Conservation (phyloP, 1,140 invertebrate species). For the Temnothorax longispinosus region DNA sequence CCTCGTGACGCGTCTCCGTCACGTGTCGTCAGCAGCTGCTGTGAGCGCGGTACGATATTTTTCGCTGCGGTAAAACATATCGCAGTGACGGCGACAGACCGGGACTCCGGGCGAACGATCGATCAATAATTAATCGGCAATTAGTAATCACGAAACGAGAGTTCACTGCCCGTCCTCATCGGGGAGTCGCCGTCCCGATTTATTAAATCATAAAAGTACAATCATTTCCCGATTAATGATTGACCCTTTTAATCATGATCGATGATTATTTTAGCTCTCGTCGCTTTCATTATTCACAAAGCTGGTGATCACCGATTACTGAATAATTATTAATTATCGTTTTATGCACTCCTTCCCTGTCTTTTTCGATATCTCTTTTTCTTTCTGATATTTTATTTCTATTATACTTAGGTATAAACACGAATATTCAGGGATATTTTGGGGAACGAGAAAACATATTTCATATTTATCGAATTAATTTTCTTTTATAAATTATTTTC, state of each 20-base stretch:
- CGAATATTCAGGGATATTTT: not conserved
- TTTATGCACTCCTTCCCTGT: not conserved
- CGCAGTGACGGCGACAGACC: not conserved
- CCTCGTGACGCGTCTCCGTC: not conserved
- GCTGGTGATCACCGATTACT: not conserved
- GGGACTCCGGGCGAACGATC: not conserved
- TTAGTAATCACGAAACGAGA: not conserved
- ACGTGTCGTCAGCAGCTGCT: not conserved
- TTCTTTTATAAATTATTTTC: not conserved
- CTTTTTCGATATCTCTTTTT: not conserved
- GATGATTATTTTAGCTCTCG: not conserved
- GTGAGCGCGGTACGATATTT: not conserved
- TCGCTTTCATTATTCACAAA: not conserved
- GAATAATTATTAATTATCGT: not conserved
- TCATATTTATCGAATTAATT: not conserved
- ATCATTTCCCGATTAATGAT: conserved; percentile 6
- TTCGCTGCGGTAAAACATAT: not conserved
- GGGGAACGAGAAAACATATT: not conserved
- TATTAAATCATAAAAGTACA: not conserved
- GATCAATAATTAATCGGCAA: conserved; percentile 16
- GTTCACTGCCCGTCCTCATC: not conserved
- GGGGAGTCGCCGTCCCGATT: not conserved
- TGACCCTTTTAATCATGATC: not conserved
- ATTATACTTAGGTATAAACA: not conserved
- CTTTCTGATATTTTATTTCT: not conserved